These are phyloP conservation scores for Chromoteleia sp. DNA, from an alignment of 2,888 invertebrate species.

Conservation along the genomic window DNA sequence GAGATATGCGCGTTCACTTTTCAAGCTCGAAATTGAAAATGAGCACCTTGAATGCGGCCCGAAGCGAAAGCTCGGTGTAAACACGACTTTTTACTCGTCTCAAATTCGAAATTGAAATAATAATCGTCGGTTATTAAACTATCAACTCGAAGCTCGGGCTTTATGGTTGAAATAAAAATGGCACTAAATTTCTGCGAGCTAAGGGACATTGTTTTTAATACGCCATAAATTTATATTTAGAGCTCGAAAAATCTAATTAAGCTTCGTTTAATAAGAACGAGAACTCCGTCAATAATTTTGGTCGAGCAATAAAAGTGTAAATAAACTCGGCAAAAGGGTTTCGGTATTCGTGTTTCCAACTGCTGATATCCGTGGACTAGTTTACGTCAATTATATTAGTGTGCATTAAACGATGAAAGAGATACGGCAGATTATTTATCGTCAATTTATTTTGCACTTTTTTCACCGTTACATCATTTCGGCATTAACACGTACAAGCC, in stretches of 20 bases:
- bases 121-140: slow-evolving; percentile 16
- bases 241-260: slow-evolving; percentile 8
- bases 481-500: slow-evolving; percentile 10
- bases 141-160: slow-evolving; percentile 1
- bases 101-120: slow-evolving; percentile 21
- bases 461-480: slow-evolving; percentile 11
- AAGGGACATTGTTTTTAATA: not conserved
- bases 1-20: slow-evolving; percentile 7
- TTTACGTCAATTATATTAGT: slow-evolving; percentile 48
- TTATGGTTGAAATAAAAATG: slow-evolving; percentile 16
- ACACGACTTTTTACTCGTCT: not conserved
- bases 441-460: slow-evolving; percentile 19
- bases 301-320: slow-evolving; percentile 12
- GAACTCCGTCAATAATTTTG: slow-evolving; percentile 1
- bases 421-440: slow-evolving; percentile 42
- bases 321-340: slow-evolving; percentile 17
- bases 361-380: slow-evolving; percentile 30
- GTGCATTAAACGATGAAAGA: slow-evolving; percentile 38
- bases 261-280: slow-evolving; percentile 1
- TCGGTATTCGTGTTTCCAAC: not conserved
- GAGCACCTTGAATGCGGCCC: slow-evolving; percentile 1
- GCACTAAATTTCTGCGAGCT: not conserved
- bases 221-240: slow-evolving; percentile 18
- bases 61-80: not conserved
- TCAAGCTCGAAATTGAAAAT: slow-evolving; percentile 11